Evolutionary conservation across 2,797 vertebrate genomes (phyloP).

Genomic region (Paramormyrops hopkinsi): DNA sequence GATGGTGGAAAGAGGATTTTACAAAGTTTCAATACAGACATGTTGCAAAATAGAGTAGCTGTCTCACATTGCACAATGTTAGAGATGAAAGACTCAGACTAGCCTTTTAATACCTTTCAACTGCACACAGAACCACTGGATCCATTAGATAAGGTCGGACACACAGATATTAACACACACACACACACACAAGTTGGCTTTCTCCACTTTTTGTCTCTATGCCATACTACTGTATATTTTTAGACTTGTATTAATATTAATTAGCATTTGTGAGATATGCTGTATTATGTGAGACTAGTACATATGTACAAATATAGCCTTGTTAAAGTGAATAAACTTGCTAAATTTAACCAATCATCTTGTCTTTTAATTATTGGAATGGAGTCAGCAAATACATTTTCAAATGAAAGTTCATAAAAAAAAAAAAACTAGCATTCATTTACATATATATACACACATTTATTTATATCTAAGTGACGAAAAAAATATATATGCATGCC

Average conservation of each 20-base stretch:
- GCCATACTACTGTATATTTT: background rate
- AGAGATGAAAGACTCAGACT: background rate
- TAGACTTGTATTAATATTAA: background rate
- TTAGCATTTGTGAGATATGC: background rate
- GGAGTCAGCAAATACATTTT: background rate
- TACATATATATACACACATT: background rate
- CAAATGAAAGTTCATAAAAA: background rate
- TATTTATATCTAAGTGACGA: background rate
- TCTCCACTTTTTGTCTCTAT: background rate
- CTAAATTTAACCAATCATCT: background rate
- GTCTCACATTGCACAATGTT: background rate
- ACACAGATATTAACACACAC: conserved; percentile 7
- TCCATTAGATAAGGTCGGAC: background rate
- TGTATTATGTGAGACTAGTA: background rate
- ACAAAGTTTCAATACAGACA: background rate
- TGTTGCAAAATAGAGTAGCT: background rate
- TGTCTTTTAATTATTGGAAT: background rate
- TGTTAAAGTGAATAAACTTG: background rate
- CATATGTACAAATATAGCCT: background rate
- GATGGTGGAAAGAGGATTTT: background rate
- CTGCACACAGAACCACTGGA: background rate
- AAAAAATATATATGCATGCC: background rate
- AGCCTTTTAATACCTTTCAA: conserved; percentile 11
- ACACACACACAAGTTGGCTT: background rate
- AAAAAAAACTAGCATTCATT: background rate